These are phyloP conservation scores for Pheucticus melanocephalus DNA, from an alignment of 2,113 vertebrate genomes.

Conservation along the genomic window DNA sequence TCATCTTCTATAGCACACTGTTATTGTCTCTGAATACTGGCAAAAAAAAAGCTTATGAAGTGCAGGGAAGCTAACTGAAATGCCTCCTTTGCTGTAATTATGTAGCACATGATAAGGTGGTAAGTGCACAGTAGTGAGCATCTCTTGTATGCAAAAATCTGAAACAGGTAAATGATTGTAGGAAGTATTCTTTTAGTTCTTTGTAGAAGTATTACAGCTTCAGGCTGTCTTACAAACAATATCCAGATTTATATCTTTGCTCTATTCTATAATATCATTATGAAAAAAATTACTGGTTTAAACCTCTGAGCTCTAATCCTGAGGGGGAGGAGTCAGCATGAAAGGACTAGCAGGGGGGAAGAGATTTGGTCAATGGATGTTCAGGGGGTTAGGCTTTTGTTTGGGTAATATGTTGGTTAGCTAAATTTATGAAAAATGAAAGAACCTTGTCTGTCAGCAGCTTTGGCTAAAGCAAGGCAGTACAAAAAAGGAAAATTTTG, in stretches of 20 bases:
- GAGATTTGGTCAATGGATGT: no score
- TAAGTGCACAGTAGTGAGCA: not conserved
- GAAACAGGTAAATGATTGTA: not conserved
- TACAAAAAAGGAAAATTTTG: not conserved
- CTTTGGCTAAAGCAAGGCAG: not conserved
- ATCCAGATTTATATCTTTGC: not conserved
- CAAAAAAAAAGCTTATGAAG: not conserved
- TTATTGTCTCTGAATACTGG: not conserved
- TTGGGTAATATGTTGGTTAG: not conserved
- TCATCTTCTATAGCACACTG: not conserved
- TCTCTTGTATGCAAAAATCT: not conserved
- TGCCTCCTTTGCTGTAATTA: not conserved
- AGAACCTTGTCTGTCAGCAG: not conserved
- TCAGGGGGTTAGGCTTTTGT: no score
- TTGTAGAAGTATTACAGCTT: not conserved
- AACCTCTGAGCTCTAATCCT: not conserved
- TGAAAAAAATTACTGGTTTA: not conserved
- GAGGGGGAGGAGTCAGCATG: not conserved
- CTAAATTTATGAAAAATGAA: not conserved
- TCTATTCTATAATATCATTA: not conserved
- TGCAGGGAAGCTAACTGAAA: not conserved
- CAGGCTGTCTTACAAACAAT: not conserved
- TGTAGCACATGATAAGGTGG: not conserved
- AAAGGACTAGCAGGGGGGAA: no score
- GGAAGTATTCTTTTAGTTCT: not conserved